Evolutionary conservation across 2,888 invertebrate genomes (phyloP).

Genomic region (Eurytoma californica): DNA sequence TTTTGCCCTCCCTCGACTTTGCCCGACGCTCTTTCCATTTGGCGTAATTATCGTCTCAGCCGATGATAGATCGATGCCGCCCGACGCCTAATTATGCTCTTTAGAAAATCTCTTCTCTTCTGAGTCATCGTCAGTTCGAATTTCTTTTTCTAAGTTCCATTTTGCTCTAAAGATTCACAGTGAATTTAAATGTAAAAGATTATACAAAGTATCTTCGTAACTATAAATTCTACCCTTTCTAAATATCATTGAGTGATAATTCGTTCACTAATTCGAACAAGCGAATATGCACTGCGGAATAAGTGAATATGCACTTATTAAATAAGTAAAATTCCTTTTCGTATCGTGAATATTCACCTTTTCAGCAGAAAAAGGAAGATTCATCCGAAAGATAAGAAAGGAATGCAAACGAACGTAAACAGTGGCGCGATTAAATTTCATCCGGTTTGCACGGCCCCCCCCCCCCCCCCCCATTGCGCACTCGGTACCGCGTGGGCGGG

Average conservation of each 20-base stretch:
- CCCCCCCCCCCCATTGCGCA: not conserved
- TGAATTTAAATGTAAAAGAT: too few species aligned
- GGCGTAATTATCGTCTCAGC: conserved; percentile 30
- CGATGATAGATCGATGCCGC: conserved; percentile 32
- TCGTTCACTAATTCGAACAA: too few species aligned
- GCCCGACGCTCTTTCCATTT: conserved; percentile 12
- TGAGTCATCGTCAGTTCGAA: too few species aligned
- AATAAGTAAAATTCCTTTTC: too few species aligned
- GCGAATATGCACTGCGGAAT: too few species aligned
- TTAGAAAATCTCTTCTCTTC: not conserved
- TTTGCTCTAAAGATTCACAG: too few species aligned
- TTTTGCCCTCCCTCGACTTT: conserved; percentile 1
- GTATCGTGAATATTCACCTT: too few species aligned
- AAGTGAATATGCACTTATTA: too few species aligned
- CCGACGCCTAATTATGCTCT: not conserved
- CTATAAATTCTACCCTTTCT: too few species aligned
- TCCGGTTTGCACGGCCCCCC: not conserved
- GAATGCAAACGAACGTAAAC: not conserved
- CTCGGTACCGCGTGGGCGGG: not conserved
- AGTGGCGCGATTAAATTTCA: not conserved
- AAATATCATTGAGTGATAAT: too few species aligned
- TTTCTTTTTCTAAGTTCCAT: not conserved
- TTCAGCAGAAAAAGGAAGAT: not conserved
- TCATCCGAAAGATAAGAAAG: not conserved
- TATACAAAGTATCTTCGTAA: too few species aligned